A percentile compares a stretch with the other conserved stretches of the same genome.
These are phyloP conservation scores for Phymorhynchus buccinoides DNA, from an alignment of 1,140 invertebrate species.

Conservation along the genomic window DNA sequence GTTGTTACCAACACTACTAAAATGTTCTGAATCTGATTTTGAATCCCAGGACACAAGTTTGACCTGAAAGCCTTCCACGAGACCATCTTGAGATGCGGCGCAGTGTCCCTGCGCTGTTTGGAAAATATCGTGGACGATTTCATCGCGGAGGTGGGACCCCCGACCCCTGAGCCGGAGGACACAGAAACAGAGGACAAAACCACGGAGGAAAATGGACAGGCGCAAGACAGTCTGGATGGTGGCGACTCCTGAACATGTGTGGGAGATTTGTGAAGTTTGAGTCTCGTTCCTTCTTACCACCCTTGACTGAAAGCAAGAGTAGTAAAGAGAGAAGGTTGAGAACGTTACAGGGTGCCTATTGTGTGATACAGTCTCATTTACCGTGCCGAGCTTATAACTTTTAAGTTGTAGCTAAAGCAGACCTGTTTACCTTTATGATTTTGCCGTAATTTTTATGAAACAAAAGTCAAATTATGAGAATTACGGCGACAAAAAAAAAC, in stretches of 20 bases:
- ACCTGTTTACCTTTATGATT: too few relatives aligned
- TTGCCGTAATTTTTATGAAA: too few relatives aligned
- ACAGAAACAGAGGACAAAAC: background rate
- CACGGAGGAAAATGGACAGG: background rate
- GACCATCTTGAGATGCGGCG: slow-evolving; percentile 58
- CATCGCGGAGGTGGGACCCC: slow-evolving; percentile 47
- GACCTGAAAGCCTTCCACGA: slow-evolving; percentile 69
- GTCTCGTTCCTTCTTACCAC: background rate
- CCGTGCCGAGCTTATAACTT: background rate
- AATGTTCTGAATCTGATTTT: too few relatives aligned
- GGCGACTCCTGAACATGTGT: background rate
- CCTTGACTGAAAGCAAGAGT: background rate
- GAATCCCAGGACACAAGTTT: slow-evolving; percentile 62
- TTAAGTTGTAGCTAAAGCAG: background rate
- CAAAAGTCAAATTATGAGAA: too few relatives aligned
- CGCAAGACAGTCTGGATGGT: background rate
- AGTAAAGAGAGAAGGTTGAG: background rate
- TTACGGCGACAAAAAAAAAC: too few relatives aligned
- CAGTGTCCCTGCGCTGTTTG: slow-evolving; percentile 60
- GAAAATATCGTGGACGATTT: slow-evolving; percentile 63
- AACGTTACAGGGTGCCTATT: background rate
- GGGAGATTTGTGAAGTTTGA: background rate
- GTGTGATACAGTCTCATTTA: background rate
- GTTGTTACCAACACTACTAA: too few relatives aligned
- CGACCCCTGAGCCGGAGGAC: background rate